Evolutionary conservation across 2,888 invertebrate genomes (phyloP).

Genomic region (Tetheella fluctuosa): DNA sequence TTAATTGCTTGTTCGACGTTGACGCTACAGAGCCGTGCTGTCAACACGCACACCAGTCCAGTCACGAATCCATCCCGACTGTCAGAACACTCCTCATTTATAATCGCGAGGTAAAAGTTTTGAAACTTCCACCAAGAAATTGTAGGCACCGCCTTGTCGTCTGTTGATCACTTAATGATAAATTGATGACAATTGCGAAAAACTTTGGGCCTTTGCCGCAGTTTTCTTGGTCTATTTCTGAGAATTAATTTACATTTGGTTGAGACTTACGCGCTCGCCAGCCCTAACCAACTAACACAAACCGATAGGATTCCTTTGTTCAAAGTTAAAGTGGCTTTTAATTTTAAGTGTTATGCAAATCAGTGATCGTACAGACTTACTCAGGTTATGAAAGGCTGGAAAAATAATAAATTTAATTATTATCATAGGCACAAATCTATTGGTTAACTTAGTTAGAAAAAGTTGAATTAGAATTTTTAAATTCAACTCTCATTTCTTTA

Average conservation of each 20-base stretch:
- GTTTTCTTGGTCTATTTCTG: background rate
- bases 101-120: constrained; percentile 55
- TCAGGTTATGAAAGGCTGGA: background rate
- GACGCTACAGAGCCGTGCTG: constrained; percentile 10
- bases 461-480: no score
- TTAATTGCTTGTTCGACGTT: constrained; percentile 31
- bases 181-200: constrained; percentile 35
- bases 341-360: constrained; percentile 9
- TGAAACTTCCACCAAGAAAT: constrained; percentile 32
- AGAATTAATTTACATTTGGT: background rate
- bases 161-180: constrained; percentile 50
- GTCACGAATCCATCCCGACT: constrained; percentile 50
- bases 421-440: background rate
- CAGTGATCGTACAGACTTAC: background rate
- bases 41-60: constrained; percentile 20
- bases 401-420: background rate
- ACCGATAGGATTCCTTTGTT: constrained; percentile 7
- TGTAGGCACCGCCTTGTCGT: constrained; percentile 30
- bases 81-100: constrained; percentile 58
- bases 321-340: constrained; percentile 14
- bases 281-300: background rate
- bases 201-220: constrained; percentile 13
- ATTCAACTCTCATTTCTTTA: background rate
- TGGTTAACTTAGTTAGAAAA: background rate
- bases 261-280: constrained; percentile 5